Evolutionary conservation across 2,888 invertebrate genomes (phyloP), one percentile per base, ranked within the genome.

Genomic region (Ditylenchus weischeri): DNA sequence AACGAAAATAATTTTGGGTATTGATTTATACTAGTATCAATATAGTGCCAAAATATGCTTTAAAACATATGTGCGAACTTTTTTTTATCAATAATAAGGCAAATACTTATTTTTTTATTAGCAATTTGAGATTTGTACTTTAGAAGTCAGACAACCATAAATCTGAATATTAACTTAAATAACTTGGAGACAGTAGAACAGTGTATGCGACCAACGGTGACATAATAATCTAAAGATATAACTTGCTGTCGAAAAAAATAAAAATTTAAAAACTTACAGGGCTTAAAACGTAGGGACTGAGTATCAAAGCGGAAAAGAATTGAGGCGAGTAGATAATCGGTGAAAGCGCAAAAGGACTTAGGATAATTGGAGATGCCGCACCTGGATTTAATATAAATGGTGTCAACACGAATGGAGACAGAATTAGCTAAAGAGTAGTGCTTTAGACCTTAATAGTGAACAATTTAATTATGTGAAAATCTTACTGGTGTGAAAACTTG

Each of bases 211-310:
- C 64, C 18, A 72, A 48, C 2, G 66, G 69, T 51, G 50, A 67
- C 21, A 35, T 43, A 47, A 71, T 64, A 36, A 71, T 38, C 0
- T 29, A 29, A 29, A 29, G n/a, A 29, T 29, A 29, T 29, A 29
- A 29, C 3, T 29, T 29, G 5, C 29, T 29, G 29, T 29, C 29
- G 3, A 29, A 29, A 29, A 29, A 29, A 29, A 29, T 2, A 2
- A 29, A 5, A 29, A 29, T 29, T 4, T 4, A 29, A 2, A 29
- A 29, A 29, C 29, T 29, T 5, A 29, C 29, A 29, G 73, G 73
- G 2, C 75, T 75, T 11, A 78, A 57, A 1, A 76, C 75, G 50
- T 78, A 78, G 11, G 78, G 78, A 1, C 72, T 72, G 43, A 78
- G 50, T 11, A 78, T 66, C 0, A 78, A 66, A 29, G 75, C 78